These are phyloP conservation scores for Eucera pruinosa DNA, from an alignment of 2,888 invertebrate genomes.

Conservation along the genomic window DNA sequence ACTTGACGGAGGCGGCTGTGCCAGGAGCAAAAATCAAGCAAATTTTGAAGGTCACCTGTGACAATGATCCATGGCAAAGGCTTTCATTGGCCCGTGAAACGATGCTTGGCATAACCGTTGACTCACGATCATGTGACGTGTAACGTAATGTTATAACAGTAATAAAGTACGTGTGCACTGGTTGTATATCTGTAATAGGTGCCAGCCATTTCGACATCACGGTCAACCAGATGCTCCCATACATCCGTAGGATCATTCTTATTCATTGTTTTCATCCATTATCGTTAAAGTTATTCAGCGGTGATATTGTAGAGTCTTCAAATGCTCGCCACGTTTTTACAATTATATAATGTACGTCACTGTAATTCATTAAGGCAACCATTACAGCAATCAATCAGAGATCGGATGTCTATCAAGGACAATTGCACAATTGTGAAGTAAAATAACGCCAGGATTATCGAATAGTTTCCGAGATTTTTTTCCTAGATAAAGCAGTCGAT, in stretches of 20 bases:
- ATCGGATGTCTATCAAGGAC: not conserved
- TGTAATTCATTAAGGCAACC: not conserved
- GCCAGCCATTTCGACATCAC: slow-evolving; percentile 39
- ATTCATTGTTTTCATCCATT: slow-evolving; percentile 42
- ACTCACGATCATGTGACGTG: slow-evolving; percentile 49
- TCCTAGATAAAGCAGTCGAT: not conserved
- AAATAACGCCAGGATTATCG: not conserved
- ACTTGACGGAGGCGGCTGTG: too few species aligned
- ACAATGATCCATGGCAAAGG: slow-evolving; percentile 7
- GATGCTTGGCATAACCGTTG: slow-evolving; percentile 37
- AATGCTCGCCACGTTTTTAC: slow-evolving; percentile 3
- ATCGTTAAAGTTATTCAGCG: not conserved
- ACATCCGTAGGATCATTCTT: slow-evolving; percentile 23
- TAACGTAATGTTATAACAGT: slow-evolving; percentile 58
- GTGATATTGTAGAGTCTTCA: not conserved
- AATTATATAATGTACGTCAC: slow-evolving; percentile 27
- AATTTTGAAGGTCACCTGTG: not conserved
- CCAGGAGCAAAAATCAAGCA: not conserved
- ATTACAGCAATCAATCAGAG: not conserved
- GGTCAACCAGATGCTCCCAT: slow-evolving; percentile 32
- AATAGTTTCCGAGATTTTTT: not conserved
- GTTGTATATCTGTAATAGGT: slow-evolving; percentile 36
- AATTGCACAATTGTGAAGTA: not conserved
- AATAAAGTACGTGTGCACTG: slow-evolving; percentile 51
- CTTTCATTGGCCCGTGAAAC: not conserved